Base-by-base conservation (phyloP, 2,113 vertebrate genomes). In the Catharus minimus region DNA sequence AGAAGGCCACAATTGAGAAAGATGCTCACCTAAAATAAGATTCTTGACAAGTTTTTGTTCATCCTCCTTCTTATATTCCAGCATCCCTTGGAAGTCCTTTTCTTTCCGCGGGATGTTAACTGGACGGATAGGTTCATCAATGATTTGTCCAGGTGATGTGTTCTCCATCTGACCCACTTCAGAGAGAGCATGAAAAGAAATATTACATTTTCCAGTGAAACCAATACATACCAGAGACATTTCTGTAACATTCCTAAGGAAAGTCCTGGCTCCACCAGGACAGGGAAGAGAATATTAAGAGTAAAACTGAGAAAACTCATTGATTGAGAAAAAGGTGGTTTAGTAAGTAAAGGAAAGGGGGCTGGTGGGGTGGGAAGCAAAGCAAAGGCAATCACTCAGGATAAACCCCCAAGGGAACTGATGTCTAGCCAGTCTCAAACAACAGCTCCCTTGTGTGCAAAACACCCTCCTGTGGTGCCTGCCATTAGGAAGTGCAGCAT, bases 61-160 rank as follows among this genome's bases (percentile, higher is more conserved):
- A 89, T 99, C 99, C 64, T 99, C 99, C 96, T 98, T 99, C 97
- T 99, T 99, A 94, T 99, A 99, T 73, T 99, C 99, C 95, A 99
- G 90, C 99, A 99, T 99, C 77, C 99, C 99, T 86, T 99, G 99
- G 98, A 99, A 99, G 92, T 99, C 99, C 92, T 99, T 99, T 94
- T 99, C 99, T 79, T 99, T 98, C 90, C 99, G 98, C n/a, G 99
- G 99, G 92, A 99, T 99, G 97, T 99, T 99, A 72, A 99, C 99
- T 2, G 99, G 99, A 84, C 98, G 99, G 80, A 99, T 98, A 4
- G 99, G 98, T 83, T 99, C 99, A 2, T 99, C 99, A n/a, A 98
- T 98, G 91, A 98, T 98, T 97, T 99, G 99, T 76, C 99, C 99
- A 15, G 99, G 99, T 41, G 99, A 99, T 53, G 99, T 98, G 36